Conservation (phyloP, 2,888 invertebrate genomes). For the Unio delphinus region DNA sequence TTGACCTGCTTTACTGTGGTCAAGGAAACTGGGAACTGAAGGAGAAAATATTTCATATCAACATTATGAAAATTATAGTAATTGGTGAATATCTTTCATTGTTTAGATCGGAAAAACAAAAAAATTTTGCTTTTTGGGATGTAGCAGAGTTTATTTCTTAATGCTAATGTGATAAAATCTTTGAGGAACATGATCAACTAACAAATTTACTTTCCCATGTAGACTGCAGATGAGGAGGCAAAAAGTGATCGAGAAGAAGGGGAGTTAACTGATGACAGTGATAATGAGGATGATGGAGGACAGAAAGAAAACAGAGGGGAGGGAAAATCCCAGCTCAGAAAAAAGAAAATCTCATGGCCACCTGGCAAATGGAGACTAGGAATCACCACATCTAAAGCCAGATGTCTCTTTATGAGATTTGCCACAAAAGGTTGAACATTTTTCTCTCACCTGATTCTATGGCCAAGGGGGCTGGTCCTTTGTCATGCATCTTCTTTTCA, state of each 20-base stretch:
- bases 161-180: too few species aligned
- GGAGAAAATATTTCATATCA: too few species aligned
- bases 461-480: neutral
- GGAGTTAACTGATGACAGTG: conserved; percentile 29
- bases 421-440: conserved; percentile 76
- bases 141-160: too few species aligned
- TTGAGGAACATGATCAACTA: too few species aligned
- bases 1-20: too few species aligned
- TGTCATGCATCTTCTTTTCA: neutral
- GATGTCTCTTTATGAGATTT: conserved; percentile 82
- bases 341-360: conserved; percentile 72
- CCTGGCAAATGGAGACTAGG: conserved; percentile 84
- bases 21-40: too few species aligned
- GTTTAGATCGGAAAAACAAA: too few species aligned
- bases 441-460: neutral
- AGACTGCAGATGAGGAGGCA: conserved; percentile 14
- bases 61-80: too few species aligned
- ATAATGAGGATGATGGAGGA: conserved; percentile 11
- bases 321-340: neutral
- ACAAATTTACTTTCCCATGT: too few species aligned
- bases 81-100: too few species aligned
- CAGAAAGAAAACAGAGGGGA: conserved; percentile 6
- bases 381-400: conserved; percentile 77
- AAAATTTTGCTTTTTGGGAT: too few species aligned
- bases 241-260: conserved; percentile 32